These are phyloP conservation scores for Calameuta filiformis DNA, from an alignment of 2,888 invertebrate species.

Conservation along the genomic window DNA sequence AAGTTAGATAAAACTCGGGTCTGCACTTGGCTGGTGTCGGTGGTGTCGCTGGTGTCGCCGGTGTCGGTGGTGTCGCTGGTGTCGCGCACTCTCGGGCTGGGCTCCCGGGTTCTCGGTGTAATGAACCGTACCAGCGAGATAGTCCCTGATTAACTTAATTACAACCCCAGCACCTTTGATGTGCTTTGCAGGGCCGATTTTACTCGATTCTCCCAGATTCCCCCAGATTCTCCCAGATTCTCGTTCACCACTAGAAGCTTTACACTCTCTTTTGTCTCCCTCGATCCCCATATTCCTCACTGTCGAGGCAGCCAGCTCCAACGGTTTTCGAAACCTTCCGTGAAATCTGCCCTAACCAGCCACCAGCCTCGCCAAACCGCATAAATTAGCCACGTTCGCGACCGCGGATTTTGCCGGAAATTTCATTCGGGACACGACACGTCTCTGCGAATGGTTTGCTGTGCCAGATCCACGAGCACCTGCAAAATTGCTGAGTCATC, in stretches of 20 bases:
- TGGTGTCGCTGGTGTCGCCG: background rate
- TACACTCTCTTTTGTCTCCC: background rate
- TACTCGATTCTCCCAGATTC: background rate
- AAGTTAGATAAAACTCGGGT: slow-evolving; percentile 48
- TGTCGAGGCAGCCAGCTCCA: too few relatives aligned
- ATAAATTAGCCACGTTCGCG: slow-evolving; percentile 28
- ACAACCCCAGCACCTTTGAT: slow-evolving; percentile 42
- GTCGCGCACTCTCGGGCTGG: slow-evolving; percentile 6
- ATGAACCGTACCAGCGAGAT: slow-evolving; percentile 52
- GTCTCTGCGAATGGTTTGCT: too few relatives aligned
- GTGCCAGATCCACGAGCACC: too few relatives aligned
- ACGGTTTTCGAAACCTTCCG: too few relatives aligned
- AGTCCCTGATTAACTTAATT: slow-evolving; percentile 57
- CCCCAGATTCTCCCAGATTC: background rate
- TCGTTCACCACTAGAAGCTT: background rate
- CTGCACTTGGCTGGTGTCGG: background rate
- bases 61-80: background rate
- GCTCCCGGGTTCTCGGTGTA: slow-evolving; percentile 36
- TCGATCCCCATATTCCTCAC: background rate
- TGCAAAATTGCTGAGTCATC: too few relatives aligned
- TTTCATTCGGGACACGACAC: too few relatives aligned
- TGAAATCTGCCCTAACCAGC: slow-evolving; percentile 8
- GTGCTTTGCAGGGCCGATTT: slow-evolving; percentile 26
- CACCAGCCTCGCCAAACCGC: slow-evolving; percentile 21
- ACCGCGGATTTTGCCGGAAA: too few relatives aligned